phyloP scores from a whole-genome alignment of 1,140 invertebrate species.

The Drosophila kohkoa region DNA sequence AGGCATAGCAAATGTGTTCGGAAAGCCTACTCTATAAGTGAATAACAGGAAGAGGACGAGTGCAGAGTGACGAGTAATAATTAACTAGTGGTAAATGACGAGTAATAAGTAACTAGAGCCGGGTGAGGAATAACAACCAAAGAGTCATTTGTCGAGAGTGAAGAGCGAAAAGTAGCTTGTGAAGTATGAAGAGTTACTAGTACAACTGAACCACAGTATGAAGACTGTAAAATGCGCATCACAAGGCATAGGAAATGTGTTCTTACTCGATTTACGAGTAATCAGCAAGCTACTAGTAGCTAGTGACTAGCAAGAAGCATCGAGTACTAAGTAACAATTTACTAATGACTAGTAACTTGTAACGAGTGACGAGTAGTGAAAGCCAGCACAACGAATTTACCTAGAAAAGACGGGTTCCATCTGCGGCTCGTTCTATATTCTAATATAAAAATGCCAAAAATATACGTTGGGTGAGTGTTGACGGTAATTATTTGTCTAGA shows the following conservation, averaged over 20 bases:
- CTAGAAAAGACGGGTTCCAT: conserved; percentile 7
- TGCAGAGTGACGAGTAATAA: not conserved
- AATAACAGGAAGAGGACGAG: conserved; percentile 77
- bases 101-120: conserved; percentile 57
- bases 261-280: too few relatives aligned
- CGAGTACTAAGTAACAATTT: not conserved
- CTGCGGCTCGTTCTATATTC: conserved; percentile 28
- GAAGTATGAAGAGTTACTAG: not conserved
- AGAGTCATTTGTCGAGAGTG: not conserved
- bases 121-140: conserved; percentile 19
- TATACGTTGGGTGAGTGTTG: conserved; percentile 10
- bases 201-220: too few relatives aligned
- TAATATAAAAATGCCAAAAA: not conserved
- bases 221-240: too few relatives aligned
- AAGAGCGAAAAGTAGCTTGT: not conserved
- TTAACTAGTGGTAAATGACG: not conserved
- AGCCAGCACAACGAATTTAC: conserved; percentile 60
- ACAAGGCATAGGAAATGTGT: too few relatives aligned
- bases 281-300: too few relatives aligned
- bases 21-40: conserved; percentile 87
- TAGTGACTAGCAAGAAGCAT: too few relatives aligned
- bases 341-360: not conserved
- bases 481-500: not conserved
- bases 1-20: conserved; percentile 85
- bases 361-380: conserved; percentile 7